These are phyloP conservation scores for Hypomecis atomaria DNA, from an alignment of 2,888 invertebrate species.

Conservation along the genomic window DNA sequence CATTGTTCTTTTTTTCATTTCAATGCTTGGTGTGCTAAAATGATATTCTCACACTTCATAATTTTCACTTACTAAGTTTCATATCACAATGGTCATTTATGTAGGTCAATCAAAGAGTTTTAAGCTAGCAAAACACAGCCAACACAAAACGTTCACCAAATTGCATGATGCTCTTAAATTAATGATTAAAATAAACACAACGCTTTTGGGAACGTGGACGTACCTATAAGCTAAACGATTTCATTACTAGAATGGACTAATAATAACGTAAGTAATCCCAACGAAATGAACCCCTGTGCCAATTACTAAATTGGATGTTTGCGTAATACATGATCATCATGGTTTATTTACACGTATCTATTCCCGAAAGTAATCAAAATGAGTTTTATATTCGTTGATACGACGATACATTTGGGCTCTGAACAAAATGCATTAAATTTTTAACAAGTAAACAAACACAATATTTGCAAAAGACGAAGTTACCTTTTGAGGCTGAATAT, in stretches of 20 bases:
- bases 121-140: no score
- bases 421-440: not conserved
- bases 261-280: not conserved
- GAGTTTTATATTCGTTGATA: not conserved
- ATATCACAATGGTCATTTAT: no score
- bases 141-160: not conserved
- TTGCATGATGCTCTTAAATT: not conserved
- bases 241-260: slow-evolving; percentile 4
- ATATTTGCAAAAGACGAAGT: not conserved
- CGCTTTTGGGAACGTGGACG: slow-evolving; percentile 2
- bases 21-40: no score
- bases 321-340: not conserved
- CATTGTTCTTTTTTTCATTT: no score
- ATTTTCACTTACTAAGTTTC: no score
- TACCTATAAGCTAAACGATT: slow-evolving; percentile 1
- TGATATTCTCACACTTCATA: no score
- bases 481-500: slow-evolving; percentile 32
- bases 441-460: slow-evolving; percentile 2
- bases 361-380: not conserved
- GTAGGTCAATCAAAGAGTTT: no score
- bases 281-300: not conserved
- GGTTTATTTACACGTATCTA: not conserved
- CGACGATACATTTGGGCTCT: not conserved
- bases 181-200: slow-evolving; percentile 10
- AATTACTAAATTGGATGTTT: not conserved